These are phyloP conservation scores for Oceanites oceanicus DNA, from an alignment of 2,113 vertebrate genomes.

Conservation along the genomic window DNA sequence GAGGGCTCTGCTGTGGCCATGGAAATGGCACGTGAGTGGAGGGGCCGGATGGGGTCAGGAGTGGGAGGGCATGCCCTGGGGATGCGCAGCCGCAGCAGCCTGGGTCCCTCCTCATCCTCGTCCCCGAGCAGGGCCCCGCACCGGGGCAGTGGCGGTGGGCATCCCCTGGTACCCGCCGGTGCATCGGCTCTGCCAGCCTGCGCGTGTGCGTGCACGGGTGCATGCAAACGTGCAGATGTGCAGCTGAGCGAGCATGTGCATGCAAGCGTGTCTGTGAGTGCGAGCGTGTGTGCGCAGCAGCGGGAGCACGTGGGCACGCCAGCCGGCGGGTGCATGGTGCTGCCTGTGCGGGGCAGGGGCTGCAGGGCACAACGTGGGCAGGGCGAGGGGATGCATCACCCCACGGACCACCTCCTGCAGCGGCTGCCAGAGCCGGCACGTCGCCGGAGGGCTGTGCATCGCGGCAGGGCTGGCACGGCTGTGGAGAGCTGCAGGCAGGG, in stretches of 20 bases:
- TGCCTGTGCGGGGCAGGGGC: not conserved
- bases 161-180: not conserved
- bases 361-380: not conserved
- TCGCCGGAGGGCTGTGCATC: not conserved
- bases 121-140: fast-evolving
- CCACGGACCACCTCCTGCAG: fast-evolving
- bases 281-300: fast-evolving
- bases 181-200: fast-evolving
- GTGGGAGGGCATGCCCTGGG: not conserved
- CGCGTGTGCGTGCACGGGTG: fast-evolving
- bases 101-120: not conserved
- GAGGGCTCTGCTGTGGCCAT: not conserved
- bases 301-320: fast-evolving
- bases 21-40: not conserved
- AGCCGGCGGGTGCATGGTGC: fast-evolving
- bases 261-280: not conserved
- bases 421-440: fast-evolving
- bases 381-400: not conserved
- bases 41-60: not conserved
- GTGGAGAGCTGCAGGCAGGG: not conserved
- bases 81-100: fast-evolving
- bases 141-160: fast-evolving
- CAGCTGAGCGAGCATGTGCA: not conserved
- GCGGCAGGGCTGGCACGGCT: fast-evolving
- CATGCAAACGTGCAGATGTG: not conserved